These are phyloP conservation scores for Rhodeus uyekii DNA, from an alignment of 2,797 vertebrate genomes.

Conservation along the genomic window DNA sequence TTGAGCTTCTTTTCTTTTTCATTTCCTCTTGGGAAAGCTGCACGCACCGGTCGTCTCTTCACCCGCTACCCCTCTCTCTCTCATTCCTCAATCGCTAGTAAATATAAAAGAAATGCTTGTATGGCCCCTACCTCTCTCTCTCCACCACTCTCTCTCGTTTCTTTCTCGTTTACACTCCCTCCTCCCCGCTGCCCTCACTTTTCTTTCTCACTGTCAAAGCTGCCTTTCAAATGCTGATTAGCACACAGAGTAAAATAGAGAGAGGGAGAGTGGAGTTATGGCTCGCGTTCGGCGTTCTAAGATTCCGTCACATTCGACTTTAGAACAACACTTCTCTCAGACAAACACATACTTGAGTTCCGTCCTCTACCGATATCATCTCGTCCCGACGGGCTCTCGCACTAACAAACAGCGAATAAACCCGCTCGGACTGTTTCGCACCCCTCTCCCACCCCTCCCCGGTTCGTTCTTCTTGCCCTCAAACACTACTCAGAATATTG, in stretches of 20 bases:
- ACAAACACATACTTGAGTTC: slow-evolving; percentile 47
- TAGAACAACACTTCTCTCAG: slow-evolving; percentile 52
- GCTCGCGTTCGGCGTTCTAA: slow-evolving; percentile 2
- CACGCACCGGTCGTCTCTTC: slow-evolving; percentile 78
- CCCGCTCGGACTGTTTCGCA: slow-evolving; percentile 73
- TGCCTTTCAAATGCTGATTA: slow-evolving; percentile 89
- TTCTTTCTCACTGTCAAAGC: slow-evolving; percentile 82
- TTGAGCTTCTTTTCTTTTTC: slow-evolving; percentile 78
- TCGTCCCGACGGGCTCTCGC: slow-evolving; percentile 33
- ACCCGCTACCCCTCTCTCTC: slow-evolving; percentile 65
- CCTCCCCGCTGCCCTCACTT: slow-evolving; percentile 62
- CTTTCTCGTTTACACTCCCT: slow-evolving; percentile 61
- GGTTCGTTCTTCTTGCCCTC: slow-evolving; percentile 83
- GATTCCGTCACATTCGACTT: slow-evolving; percentile 43
- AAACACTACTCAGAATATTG: slow-evolving; percentile 88
- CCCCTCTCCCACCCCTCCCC: slow-evolving; percentile 59
- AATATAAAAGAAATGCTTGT: slow-evolving; percentile 87
- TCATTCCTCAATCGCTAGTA: slow-evolving; percentile 75
- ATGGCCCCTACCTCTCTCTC: slow-evolving; percentile 76
- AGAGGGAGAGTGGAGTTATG: slow-evolving; percentile 42
- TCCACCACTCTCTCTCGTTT: slow-evolving; percentile 66
- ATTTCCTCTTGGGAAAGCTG: slow-evolving; percentile 82
- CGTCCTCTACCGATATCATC: slow-evolving; percentile 42
- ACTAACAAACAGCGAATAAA: slow-evolving; percentile 72
- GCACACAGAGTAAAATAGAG: slow-evolving; percentile 72